phyloP scores from a whole-genome alignment of 2,113 vertebrate species.

The Taurulus bubalis region DNA sequence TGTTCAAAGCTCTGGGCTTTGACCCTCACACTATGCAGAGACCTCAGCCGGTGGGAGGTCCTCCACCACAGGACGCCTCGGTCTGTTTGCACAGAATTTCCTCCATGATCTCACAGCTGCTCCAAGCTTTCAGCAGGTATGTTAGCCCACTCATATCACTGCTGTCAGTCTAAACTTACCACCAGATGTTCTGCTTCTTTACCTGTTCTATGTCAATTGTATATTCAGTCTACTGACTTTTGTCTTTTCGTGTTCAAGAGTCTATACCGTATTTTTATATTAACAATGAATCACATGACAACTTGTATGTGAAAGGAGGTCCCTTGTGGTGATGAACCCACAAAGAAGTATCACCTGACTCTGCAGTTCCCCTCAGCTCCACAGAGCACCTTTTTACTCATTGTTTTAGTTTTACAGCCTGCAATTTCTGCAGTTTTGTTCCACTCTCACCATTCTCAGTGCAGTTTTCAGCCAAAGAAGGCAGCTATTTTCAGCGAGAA shows the following conservation, averaged over 20 bases:
- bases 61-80: slow-evolving; percentile 86
- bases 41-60: slow-evolving; percentile 60
- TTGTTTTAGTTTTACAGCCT: neutral
- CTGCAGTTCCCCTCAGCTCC: neutral
- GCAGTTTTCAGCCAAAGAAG: neutral
- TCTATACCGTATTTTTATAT: neutral
- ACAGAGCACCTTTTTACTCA: neutral
- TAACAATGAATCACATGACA: neutral
- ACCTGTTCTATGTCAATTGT: neutral
- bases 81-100: slow-evolving; percentile 87
- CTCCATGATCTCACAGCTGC: slow-evolving; percentile 87
- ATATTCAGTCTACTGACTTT: neutral
- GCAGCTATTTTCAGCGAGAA: too few species aligned
- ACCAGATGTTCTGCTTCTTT: slow-evolving; percentile 3
- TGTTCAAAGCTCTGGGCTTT: slow-evolving; percentile 82
- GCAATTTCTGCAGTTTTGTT: neutral
- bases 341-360: too few species aligned
- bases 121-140: slow-evolving; percentile 89
- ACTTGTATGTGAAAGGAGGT: neutral
- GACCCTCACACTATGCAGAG: slow-evolving; percentile 69
- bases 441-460: neutral
- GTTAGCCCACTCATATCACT: neutral
- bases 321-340: neutral
- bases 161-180: neutral
- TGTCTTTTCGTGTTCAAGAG: neutral